Base-by-base conservation (phyloP, 2,797 vertebrate genomes). In the Epinephelus malabaricus region DNA sequence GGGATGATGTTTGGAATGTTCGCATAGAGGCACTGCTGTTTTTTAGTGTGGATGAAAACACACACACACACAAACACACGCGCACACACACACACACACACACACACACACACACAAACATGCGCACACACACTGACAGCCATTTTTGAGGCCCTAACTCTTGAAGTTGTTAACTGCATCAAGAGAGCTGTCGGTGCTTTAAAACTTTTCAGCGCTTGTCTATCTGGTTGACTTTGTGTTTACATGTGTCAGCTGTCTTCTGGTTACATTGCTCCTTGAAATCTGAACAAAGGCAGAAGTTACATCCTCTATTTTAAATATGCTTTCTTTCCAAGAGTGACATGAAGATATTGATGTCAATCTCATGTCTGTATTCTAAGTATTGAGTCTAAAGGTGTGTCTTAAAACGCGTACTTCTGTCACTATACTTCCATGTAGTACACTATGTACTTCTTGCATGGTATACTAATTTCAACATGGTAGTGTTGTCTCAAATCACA, bases 1-100 rank as follows among this genome's bases (percentile, higher is more conserved):
- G 8, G 72, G 30, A 49, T 67, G 75, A 79, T 8, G 72, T 25
- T 53, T 58, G 58, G 30, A 47, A 8, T 13, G 17, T 23, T 55
- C 34, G 30, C 18, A 49, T n/a, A 19, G 12, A 19, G 19, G 2
- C 6, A 1, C 10, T 7, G 3, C 21, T 47, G 43, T 43, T 9
- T 49, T 47, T 14, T 17, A 64, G 43, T 27, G 6, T 47, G 15
- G 47, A 19, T 51, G 5, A 40, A 13, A 38, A 47, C 38, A 38
- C 14, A 14, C 18, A 1, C 7, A 19, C n/a, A 6, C 46, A 40
- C 23, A 21, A 21, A 21, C 21, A 21, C 21, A 21, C 21, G 25
- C 14, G 11, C 18, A 1, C 6, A 30, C 7, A 19, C n/a, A 6
- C 46, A 40, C 6, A 30, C 7, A 19, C n/a, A 6, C 46, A 40